A percentile compares a stretch with the other conserved stretches of the same genome.
These are phyloP conservation scores for Anneissia japonica DNA, from an alignment of 35 echinoderm and acorn worm genomes.

Conservation along the genomic window DNA sequence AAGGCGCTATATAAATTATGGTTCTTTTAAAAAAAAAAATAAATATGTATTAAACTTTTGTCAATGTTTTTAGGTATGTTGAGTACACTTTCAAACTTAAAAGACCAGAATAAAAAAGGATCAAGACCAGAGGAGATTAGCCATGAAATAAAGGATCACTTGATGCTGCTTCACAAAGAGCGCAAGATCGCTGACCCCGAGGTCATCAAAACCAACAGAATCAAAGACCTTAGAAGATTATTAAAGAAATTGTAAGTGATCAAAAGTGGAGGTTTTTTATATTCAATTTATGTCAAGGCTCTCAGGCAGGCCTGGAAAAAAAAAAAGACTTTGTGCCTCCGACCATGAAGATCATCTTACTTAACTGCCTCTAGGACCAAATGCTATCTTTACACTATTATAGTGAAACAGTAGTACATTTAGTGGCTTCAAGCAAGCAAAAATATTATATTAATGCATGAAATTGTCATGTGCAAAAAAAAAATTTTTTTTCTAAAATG, in stretches of 20 bases:
- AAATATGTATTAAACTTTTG: neutral
- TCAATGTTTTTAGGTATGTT: constrained; percentile 8
- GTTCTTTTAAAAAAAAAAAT: neutral
- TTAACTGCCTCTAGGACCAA: too few relatives aligned
- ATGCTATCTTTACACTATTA: too few relatives aligned
- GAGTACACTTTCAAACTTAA: neutral
- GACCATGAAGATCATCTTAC: too few relatives aligned
- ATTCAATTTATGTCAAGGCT: too few relatives aligned
- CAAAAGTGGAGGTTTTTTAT: too few relatives aligned
- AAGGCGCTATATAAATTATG: neutral
- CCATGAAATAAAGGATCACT: constrained; percentile 84
- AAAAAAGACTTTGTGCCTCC: too few relatives aligned
- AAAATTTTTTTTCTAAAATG: too few relatives aligned
- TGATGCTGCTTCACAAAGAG: constrained; percentile 79
- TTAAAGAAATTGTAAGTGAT: constrained; percentile 79
- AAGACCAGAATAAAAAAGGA: constrained; percentile 18
- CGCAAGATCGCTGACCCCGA: constrained; percentile 70
- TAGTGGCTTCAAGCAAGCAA: too few relatives aligned
- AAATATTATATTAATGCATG: too few relatives aligned
- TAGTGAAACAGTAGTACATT: too few relatives aligned
- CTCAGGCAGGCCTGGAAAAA: too few relatives aligned
- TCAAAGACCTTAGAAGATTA: constrained; percentile 77
- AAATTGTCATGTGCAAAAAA: too few relatives aligned
- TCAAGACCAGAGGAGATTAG: constrained; percentile 26
- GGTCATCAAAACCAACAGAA: constrained; percentile 71